A percentile compares a stretch with the other conserved stretches of the same genome.
Conservation (phyloP, 2,888 invertebrate species). For the Dicyrtomina minuta region DNA sequence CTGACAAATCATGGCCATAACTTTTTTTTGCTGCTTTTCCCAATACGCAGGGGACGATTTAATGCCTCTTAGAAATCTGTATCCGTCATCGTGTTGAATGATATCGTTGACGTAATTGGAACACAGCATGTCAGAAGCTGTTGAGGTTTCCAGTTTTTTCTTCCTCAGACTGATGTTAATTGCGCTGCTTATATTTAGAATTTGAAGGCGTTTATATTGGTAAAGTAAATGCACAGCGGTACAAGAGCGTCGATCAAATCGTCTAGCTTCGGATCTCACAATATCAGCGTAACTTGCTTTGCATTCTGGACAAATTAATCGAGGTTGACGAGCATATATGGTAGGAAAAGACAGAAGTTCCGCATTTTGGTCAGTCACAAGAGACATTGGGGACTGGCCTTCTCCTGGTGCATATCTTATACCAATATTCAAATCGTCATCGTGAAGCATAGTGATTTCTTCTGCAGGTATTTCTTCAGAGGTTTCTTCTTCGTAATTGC, state of each 20-base stretch:
- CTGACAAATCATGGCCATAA: conserved; percentile 39
- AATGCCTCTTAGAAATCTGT: conserved; percentile 30
- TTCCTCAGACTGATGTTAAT: conserved; percentile 28
- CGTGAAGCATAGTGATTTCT: background rate
- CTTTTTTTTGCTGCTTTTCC: conserved; percentile 19
- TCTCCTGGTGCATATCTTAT: conserved; percentile 37
- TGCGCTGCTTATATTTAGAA: conserved; percentile 1
- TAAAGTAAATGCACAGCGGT: conserved; percentile 9
- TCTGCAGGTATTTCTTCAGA: background rate
- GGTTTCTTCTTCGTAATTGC: no score
- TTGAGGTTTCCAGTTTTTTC: conserved; percentile 14
- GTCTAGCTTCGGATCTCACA: conserved; percentile 35
- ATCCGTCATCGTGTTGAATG: conserved; percentile 40
- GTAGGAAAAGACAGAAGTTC: conserved; percentile 39
- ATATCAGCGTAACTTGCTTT: conserved; percentile 33
- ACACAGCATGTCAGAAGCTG: conserved; percentile 18
- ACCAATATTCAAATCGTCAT: background rate
- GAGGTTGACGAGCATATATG: conserved; percentile 35
- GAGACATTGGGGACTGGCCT: conserved; percentile 28
- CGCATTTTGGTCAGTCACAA: conserved; percentile 26
- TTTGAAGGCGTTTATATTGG: conserved; percentile 1
- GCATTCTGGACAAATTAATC: conserved; percentile 22
- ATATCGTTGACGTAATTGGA: conserved; percentile 7
- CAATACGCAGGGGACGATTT: conserved; percentile 36
- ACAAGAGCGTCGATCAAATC: conserved; percentile 27